These are phyloP conservation scores for Nephrocerus scutellatus DNA, from an alignment of 2,888 invertebrate species.

Conservation along the genomic window DNA sequence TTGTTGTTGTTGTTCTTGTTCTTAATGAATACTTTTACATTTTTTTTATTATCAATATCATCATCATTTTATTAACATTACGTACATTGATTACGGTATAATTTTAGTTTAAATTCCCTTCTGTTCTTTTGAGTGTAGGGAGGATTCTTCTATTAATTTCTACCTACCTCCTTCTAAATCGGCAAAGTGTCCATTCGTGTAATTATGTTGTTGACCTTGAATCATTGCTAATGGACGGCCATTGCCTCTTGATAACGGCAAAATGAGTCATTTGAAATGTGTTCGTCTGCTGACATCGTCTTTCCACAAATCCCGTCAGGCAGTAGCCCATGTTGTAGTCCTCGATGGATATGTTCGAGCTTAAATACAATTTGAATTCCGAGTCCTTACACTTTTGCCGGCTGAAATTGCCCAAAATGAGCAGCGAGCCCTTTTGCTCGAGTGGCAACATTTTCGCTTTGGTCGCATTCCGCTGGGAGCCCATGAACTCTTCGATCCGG, in stretches of 20 bases:
- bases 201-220: slow-evolving; percentile 20
- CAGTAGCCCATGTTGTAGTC: slow-evolving; percentile 88
- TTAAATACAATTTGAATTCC: slow-evolving; percentile 76
- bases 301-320: slow-evolving; percentile 77
- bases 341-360: slow-evolving; percentile 75
- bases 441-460: slow-evolving; percentile 74
- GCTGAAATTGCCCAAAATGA: slow-evolving; percentile 61
- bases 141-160: slow-evolving; percentile 13
- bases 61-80: no score
- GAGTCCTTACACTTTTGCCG: slow-evolving; percentile 26
- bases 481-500: slow-evolving; percentile 77
- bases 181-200: slow-evolving; percentile 22
- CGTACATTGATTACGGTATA: no score
- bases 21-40: no score
- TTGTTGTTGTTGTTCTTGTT: no score
- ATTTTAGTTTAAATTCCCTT: no score
- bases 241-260: slow-evolving; percentile 73
- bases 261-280: slow-evolving; percentile 80
- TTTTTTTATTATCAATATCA: no score
- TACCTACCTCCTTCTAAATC: slow-evolving; percentile 21
- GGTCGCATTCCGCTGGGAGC: slow-evolving; percentile 54
- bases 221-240: slow-evolving; percentile 44
- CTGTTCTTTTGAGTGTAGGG: no score
- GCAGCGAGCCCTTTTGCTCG: slow-evolving; percentile 65
- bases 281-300: slow-evolving; percentile 69